Evolutionary conservation across 2,888 invertebrate genomes (phyloP).

Genomic region (Xiphydria camelus): DNA sequence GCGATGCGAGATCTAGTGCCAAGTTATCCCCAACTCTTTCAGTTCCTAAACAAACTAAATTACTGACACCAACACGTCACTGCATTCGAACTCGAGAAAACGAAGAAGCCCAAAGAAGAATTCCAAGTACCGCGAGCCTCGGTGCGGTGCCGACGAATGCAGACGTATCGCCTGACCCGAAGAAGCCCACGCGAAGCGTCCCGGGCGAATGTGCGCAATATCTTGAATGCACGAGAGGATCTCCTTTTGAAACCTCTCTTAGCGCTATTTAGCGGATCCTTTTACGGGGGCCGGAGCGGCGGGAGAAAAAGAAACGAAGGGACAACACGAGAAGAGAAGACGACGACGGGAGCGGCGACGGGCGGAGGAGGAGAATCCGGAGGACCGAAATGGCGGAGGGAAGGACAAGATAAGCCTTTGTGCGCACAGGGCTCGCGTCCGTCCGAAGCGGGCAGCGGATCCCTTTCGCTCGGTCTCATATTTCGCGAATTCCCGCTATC

Average conservation of each 20-base stretch:
- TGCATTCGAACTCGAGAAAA: too few relatives aligned
- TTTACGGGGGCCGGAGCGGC: slow-evolving; percentile 42
- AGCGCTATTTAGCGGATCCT: slow-evolving; percentile 48
- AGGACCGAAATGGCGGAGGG: slow-evolving; percentile 45
- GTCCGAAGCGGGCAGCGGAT: slow-evolving; percentile 33
- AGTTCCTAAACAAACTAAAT: too few relatives aligned
- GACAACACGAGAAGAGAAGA: slow-evolving; percentile 40
- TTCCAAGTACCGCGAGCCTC: too few relatives aligned
- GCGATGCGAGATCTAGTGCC: too few relatives aligned
- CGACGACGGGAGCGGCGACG: slow-evolving; percentile 20
- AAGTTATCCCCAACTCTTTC: too few relatives aligned
- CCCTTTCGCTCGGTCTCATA: slow-evolving; percentile 50
- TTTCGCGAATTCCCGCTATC: slow-evolving; percentile 55
- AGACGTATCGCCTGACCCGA: too few relatives aligned
- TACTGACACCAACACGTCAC: too few relatives aligned
- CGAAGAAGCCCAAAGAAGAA: too few relatives aligned
- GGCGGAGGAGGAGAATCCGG: slow-evolving; percentile 9
- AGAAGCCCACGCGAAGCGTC: slow-evolving; percentile 21
- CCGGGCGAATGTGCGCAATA: slow-evolving; percentile 26
- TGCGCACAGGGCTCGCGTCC: slow-evolving; percentile 29
- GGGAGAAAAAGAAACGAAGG: slow-evolving; percentile 19
- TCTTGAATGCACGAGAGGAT: slow-evolving; percentile 41
- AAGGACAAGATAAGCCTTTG: slow-evolving; percentile 53
- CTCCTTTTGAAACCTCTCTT: slow-evolving; percentile 49
- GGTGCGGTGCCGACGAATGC: too few relatives aligned